A percentile compares a stretch with the other conserved stretches of the same genome.
These are phyloP conservation scores for Hydrozoanthus gracilis DNA, from an alignment of 92 coral and sea anemone genomes.

Conservation along the genomic window DNA sequence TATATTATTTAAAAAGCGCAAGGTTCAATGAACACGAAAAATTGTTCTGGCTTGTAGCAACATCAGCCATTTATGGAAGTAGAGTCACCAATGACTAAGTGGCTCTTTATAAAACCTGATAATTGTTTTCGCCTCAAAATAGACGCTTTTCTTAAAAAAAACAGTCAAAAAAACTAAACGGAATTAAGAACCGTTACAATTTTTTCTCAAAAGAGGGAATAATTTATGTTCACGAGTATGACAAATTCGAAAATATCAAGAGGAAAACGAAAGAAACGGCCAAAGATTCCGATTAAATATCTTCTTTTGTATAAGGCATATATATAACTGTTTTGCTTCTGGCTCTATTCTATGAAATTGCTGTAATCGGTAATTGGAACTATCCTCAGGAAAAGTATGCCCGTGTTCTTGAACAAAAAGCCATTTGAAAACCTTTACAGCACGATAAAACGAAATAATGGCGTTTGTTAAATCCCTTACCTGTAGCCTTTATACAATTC, in stretches of 20 bases:
- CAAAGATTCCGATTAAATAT: background rate
- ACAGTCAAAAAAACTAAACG: background rate
- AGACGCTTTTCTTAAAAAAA: background rate
- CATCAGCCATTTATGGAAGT: background rate
- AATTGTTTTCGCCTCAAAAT: slow-evolving; percentile 13
- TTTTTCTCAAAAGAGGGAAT: background rate
- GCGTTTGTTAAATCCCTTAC: slow-evolving; percentile 10
- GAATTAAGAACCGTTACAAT: slow-evolving; percentile 25
- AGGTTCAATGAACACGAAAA: background rate
- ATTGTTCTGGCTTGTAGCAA: background rate
- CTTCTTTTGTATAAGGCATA: background rate
- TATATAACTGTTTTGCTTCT: slow-evolving; percentile 24
- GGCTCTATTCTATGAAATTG: slow-evolving; percentile 4
- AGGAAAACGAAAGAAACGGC: background rate
- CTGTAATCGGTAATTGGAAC: background rate
- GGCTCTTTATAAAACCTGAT: slow-evolving; percentile 10
- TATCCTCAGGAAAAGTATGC: background rate
- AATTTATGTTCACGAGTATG: background rate
- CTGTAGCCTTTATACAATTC: slow-evolving; percentile 5
- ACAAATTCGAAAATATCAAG: background rate
- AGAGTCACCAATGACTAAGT: background rate
- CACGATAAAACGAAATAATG: background rate
- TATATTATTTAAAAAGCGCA: background rate
- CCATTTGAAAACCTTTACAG: background rate
- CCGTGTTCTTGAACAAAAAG: background rate